Conservation (phyloP, 2,888 invertebrate genomes). For the Girardia tigrina region DNA sequence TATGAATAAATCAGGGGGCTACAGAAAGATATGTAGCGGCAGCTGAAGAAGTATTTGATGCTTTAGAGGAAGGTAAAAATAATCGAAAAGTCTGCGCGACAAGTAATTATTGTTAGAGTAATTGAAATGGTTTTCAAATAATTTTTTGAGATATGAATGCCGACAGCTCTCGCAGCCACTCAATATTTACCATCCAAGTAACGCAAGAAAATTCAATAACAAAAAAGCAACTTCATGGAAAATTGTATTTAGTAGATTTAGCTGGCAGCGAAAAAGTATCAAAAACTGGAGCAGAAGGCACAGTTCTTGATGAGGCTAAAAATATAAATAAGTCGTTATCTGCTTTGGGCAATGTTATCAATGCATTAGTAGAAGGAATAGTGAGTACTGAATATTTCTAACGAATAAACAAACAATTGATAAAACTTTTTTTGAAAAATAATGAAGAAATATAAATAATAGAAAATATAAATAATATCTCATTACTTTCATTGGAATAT, state of each 20-base stretch:
- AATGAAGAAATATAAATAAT: no score
- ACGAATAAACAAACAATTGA: no score
- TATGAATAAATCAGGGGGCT: conserved; percentile 58
- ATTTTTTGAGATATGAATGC: conserved; percentile 82
- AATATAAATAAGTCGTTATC: conserved; percentile 99
- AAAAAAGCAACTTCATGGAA: conserved; percentile 94
- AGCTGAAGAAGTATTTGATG: conserved; percentile 96
- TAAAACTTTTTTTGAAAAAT: no score
- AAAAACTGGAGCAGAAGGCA: conserved; percentile 97
- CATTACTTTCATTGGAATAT: no score
- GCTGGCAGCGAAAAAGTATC: conserved; percentile 92
- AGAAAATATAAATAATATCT: no score
- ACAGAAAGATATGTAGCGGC: conserved; percentile 96
- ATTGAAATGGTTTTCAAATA: neutral
- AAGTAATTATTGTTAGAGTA: conserved; percentile 56
- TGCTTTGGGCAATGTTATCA: conserved; percentile 95
- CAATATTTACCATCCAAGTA: conserved; percentile 96
- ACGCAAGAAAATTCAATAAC: conserved; percentile 98
- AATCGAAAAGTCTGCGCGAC: conserved; percentile 99
- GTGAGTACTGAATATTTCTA: no score
- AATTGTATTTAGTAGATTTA: conserved; percentile 95
- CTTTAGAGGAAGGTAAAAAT: conserved; percentile 95
- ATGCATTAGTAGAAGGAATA: conserved; percentile 77
- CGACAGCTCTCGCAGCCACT: conserved; percentile 96
- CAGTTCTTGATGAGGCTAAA: conserved; percentile 94